Percentiles rank a stretch among this genome's conserved stretches.
Evolutionary conservation across 2,113 vertebrate genomes (phyloP).

Genomic region (Misgurnus anguillicaudatus): DNA sequence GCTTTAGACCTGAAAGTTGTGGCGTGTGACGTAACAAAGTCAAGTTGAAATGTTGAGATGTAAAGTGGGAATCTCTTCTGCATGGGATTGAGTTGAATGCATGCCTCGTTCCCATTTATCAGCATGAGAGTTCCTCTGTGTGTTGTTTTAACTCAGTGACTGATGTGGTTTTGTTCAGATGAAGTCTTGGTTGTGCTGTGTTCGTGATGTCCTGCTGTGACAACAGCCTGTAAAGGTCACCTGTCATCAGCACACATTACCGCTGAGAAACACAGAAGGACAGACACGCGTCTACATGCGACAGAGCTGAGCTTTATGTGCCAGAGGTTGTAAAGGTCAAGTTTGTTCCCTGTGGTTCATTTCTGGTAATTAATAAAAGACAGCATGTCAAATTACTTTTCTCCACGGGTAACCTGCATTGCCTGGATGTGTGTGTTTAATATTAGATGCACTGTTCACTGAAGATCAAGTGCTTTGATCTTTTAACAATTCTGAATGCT

Average conservation of each 20-base stretch:
- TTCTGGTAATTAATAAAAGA: slow-evolving; percentile 41
- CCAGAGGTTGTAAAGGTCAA: slow-evolving; percentile 46
- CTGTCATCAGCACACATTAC: slow-evolving; percentile 71
- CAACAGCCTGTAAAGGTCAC: slow-evolving; percentile 70
- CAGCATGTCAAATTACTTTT: slow-evolving; percentile 35
- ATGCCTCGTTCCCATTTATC: no score
- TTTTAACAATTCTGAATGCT: not conserved
- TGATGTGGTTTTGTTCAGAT: slow-evolving; percentile 50
- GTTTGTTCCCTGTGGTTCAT: slow-evolving; percentile 39
- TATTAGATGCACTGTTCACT: not conserved
- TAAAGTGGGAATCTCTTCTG: not conserved
- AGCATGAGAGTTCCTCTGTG: slow-evolving; percentile 25
- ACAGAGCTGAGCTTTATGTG: slow-evolving; percentile 19
- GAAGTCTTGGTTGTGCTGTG: not conserved
- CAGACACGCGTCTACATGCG: slow-evolving; percentile 4
- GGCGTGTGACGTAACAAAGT: no score
- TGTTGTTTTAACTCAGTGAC: slow-evolving; percentile 53
- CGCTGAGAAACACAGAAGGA: slow-evolving; percentile 50
- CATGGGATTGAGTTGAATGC: slow-evolving; percentile 12
- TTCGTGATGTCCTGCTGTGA: slow-evolving; percentile 19
- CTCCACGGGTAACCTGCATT: slow-evolving; percentile 34
- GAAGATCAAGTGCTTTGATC: not conserved
- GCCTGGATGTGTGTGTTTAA: not conserved
- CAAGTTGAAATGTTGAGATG: not conserved
- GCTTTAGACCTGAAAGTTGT: no score